These are phyloP conservation scores for Periophthalmus modestus DNA, from an alignment of 2,113 vertebrate genomes.

Conservation along the genomic window DNA sequence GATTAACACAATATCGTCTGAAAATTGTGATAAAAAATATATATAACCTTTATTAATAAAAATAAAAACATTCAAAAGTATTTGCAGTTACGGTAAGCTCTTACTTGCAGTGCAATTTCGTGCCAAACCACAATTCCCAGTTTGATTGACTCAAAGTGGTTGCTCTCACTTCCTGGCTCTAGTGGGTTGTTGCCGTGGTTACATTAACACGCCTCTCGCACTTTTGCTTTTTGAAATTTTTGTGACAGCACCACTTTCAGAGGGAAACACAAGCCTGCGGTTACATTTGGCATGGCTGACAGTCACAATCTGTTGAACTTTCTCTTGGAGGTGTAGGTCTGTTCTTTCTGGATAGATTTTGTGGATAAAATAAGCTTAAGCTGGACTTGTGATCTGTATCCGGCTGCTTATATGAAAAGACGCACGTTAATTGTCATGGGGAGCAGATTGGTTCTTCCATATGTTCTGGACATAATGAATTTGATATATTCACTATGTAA, in stretches of 20 bases:
- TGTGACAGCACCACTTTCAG: constrained; percentile 11
- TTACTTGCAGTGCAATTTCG: neutral
- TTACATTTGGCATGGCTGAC: neutral
- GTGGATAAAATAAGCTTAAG: too few species aligned
- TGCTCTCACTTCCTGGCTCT: constrained; percentile 46
- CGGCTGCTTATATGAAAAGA: too few species aligned
- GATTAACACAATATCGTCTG: too few species aligned
- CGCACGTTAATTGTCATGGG: too few species aligned
- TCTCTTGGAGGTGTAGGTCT: neutral
- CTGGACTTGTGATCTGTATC: too few species aligned
- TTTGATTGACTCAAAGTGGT: constrained; percentile 21
- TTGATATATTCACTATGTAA: too few species aligned
- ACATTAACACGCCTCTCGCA: constrained; percentile 57
- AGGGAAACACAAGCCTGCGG: constrained; percentile 14
- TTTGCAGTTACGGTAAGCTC: neutral
- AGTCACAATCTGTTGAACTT: neutral
- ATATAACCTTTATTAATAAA: neutral
- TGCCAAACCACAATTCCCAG: constrained; percentile 46
- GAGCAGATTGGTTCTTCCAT: neutral
- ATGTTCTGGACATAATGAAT: too few species aligned
- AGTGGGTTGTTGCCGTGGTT: constrained; percentile 59
- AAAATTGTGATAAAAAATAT: too few species aligned
- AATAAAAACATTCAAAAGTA: neutral
- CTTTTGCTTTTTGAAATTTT: constrained; percentile 15
- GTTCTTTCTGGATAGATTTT: neutral